Percentiles rank a stretch among this genome's conserved stretches.
phyloP scores from a whole-genome alignment of 92 coral and sea anemone species.

The Heteractis magnifica region DNA sequence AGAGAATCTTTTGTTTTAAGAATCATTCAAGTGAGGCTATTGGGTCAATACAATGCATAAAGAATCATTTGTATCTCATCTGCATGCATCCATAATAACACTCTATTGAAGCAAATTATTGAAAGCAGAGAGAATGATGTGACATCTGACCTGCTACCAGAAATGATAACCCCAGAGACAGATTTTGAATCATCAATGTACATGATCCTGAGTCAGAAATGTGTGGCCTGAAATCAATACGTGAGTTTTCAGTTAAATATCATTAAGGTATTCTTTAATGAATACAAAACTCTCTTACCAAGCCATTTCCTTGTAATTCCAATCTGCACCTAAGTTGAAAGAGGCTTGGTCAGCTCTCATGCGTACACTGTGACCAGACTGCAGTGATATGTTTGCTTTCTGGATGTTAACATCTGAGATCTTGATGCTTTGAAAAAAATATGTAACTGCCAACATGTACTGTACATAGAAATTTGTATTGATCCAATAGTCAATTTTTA shows the following conservation, averaged over 20 bases:
- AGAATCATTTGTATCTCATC: too few species aligned
- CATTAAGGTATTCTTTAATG: neutral
- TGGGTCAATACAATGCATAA: too few species aligned
- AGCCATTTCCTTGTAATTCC: constrained; percentile 73
- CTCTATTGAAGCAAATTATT: neutral
- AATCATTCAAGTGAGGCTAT: too few species aligned
- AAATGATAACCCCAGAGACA: constrained; percentile 61
- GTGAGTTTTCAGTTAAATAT: neutral
- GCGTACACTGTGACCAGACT: constrained; percentile 50
- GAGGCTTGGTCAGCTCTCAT: constrained; percentile 62
- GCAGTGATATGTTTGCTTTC: constrained; percentile 58
- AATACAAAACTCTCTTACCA: constrained; percentile 49
- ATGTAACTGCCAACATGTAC: neutral
- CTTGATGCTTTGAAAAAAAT: constrained; percentile 40
- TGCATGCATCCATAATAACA: too few species aligned
- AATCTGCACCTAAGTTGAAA: constrained; percentile 53
- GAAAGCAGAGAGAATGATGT: neutral
- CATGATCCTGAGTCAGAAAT: constrained; percentile 86
- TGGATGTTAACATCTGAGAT: constrained; percentile 62
- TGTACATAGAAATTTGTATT: neutral
- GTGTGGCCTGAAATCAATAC: constrained; percentile 62
- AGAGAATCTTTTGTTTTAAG: too few species aligned
- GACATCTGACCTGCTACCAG: constrained; percentile 45
- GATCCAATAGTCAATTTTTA: neutral
- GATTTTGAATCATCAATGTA: constrained; percentile 53